Base-by-base conservation (phyloP, 2,888 invertebrate species). In the Meloe dianella region DNA sequence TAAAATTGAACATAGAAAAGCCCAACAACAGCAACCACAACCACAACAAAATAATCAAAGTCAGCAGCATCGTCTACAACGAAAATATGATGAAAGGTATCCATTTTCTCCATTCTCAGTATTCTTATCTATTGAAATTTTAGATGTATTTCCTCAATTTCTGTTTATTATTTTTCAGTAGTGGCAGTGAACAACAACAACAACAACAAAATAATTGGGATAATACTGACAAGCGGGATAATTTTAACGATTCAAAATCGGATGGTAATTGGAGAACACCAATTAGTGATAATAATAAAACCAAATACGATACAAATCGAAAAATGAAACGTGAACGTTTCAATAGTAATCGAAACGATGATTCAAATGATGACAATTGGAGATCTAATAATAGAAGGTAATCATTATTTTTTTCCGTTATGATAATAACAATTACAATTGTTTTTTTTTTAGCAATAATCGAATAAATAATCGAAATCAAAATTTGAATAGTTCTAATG, bases 1-100 rank as follows among this genome's bases (percentile, higher is more conserved):
- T 66, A 78, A 78, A 47, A 77, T 81, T 47, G 80, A 82, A 69
- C 80, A 79, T 38, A 72, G 80, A 57, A 68, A 65, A 54, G 27
- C 60, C 9, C 29, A 51, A 8, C 65, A 61, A 14, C 62, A 17
- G 59, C 59, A 38, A 47, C 20, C 8, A 8, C 30, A 38, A 47
- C 20, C 8, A 8, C 30, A 30, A 30, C 4, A 30, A 1, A 30
- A 30, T 9, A 20, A 47, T n/a, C 57, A 58, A 41, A 59, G 61
- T 47, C 47, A 47, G 20, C 17, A 66, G 66, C 63, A 66, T 63
- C 38, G 64, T 65, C 63, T 59, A 17, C 65, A 69, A 17, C 67
- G 65, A 17, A 75, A 69, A 64, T 59, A 71, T 30, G 71, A 70
- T 70, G 74, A 73, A 73, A 65, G 70, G 59, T 54, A 32, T n/a